These are phyloP conservation scores for Caenorhabditis macrosperma DNA, from an alignment of 2,888 invertebrate species.

Conservation along the genomic window DNA sequence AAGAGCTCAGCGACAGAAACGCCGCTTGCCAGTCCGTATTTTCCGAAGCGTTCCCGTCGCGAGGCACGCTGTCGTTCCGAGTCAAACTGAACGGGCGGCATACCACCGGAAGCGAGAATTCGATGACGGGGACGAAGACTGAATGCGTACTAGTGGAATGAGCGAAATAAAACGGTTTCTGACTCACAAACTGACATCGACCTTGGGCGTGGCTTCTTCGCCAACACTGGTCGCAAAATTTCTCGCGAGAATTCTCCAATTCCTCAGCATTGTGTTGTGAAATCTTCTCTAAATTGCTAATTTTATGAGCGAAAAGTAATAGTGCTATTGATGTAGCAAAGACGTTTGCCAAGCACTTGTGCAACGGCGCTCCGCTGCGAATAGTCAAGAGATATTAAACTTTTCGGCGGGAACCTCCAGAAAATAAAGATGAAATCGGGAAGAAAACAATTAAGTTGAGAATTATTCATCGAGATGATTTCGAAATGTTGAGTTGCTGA, in stretches of 20 bases:
- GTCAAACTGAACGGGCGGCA: constrained; percentile 75
- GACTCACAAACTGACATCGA: constrained; percentile 57
- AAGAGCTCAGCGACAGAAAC: constrained; percentile 73
- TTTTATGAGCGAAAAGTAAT: neutral
- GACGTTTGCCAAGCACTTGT: neutral
- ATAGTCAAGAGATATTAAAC: neutral
- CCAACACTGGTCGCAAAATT: constrained; percentile 17
- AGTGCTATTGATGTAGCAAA: neutral
- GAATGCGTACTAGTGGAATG: constrained; percentile 18
- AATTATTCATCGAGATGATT: neutral
- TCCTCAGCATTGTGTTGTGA: constrained; percentile 26
- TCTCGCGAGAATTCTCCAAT: constrained; percentile 18
- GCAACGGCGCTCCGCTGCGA: constrained; percentile 3
- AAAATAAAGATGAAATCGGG: neutral
- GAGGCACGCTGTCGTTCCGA: constrained; percentile 66
- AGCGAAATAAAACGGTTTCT: neutral
- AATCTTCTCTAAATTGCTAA: neutral
- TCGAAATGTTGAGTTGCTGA: neutral
- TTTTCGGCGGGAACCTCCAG: neutral
- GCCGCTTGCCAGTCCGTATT: constrained; percentile 71
- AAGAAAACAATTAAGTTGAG: neutral
- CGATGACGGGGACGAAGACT: constrained; percentile 73
- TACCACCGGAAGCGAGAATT: constrained; percentile 72
- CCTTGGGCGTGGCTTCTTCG: constrained; percentile 25
- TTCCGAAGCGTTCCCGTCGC: constrained; percentile 72